Evolutionary conservation across 1,140 invertebrate genomes (phyloP).

Genomic region (Ceratina australensis): DNA sequence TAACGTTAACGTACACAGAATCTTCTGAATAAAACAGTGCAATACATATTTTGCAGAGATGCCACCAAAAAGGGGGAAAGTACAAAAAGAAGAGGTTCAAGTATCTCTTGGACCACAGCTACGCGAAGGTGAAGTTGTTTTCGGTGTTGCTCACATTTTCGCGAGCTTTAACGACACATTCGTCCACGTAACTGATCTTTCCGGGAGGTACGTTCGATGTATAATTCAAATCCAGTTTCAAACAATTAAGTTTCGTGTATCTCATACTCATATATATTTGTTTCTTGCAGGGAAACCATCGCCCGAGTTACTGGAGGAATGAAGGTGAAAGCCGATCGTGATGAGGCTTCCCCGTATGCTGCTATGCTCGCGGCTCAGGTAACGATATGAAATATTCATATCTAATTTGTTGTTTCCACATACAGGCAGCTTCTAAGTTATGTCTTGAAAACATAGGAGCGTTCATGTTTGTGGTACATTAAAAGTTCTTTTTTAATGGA

Average conservation of each 20-base stretch:
- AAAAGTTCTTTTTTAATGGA: constrained; percentile 54
- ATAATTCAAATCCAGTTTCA: background rate
- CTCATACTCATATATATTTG: constrained; percentile 13
- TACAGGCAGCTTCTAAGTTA: constrained; percentile 70
- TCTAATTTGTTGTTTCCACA: constrained; percentile 51
- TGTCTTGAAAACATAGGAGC: constrained; percentile 55
- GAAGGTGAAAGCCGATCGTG: constrained; percentile 99
- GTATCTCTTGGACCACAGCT: constrained; percentile 98
- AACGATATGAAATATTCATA: constrained; percentile 53
- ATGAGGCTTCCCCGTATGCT: constrained; percentile 99
- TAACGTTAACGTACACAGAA: constrained; percentile 25
- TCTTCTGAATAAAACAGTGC: constrained; percentile 10
- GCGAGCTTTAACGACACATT: constrained; percentile 99
- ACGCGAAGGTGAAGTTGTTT: constrained; percentile 97
- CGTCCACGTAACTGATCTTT: constrained; percentile 99
- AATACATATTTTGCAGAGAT: constrained; percentile 80
- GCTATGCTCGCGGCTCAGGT: constrained; percentile 99
- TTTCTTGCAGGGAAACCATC: constrained; percentile 94
- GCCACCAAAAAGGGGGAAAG: constrained; percentile 98
- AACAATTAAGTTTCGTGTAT: background rate
- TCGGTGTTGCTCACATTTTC: constrained; percentile 99
- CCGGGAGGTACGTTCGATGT: constrained; percentile 86
- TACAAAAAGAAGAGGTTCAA: constrained; percentile 97
- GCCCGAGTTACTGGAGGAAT: constrained; percentile 99
- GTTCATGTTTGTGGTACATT: constrained; percentile 74